phyloP scores from a whole-genome alignment of 64 coral and sea anemone genomes.

The Pachyseris speciosa region DNA sequence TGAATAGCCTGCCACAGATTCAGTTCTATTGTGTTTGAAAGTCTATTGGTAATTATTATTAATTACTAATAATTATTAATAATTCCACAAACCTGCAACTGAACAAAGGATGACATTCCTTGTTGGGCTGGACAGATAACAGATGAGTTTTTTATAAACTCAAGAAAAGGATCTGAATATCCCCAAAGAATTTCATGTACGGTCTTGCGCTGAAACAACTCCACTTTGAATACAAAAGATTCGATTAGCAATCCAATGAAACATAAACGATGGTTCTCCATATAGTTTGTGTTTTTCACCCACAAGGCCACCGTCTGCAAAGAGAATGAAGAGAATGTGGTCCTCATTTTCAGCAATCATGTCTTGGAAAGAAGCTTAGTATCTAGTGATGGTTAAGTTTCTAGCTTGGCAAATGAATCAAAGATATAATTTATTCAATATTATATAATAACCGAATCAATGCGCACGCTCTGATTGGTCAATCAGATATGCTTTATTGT shows the following conservation, averaged over 20 bases:
- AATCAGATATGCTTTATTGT: too few species aligned
- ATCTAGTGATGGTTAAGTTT: too few species aligned
- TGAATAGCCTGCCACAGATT: too few species aligned
- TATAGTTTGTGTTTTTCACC: constrained; percentile 50
- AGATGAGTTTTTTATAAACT: background rate
- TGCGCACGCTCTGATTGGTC: too few species aligned
- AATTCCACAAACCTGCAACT: constrained; percentile 64
- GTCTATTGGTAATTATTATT: too few species aligned
- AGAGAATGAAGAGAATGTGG: background rate
- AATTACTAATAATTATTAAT: too few species aligned
- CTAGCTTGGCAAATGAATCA: too few species aligned
- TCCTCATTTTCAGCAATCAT: background rate
- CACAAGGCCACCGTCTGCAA: constrained; percentile 30
- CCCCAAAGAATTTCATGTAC: constrained; percentile 86
- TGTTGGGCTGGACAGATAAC: constrained; percentile 28
- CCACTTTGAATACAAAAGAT: background rate
- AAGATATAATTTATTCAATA: too few species aligned
- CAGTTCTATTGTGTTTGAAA: too few species aligned
- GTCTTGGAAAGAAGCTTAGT: background rate
- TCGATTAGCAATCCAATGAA: background rate
- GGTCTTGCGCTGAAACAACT: constrained; percentile 70
- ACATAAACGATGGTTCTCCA: background rate
- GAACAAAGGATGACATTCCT: constrained; percentile 76
- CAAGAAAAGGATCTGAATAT: constrained; percentile 67
- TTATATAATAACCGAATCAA: too few species aligned